Conservation (phyloP, 2,113 vertebrate species). For the Notechis scutatus region DNA sequence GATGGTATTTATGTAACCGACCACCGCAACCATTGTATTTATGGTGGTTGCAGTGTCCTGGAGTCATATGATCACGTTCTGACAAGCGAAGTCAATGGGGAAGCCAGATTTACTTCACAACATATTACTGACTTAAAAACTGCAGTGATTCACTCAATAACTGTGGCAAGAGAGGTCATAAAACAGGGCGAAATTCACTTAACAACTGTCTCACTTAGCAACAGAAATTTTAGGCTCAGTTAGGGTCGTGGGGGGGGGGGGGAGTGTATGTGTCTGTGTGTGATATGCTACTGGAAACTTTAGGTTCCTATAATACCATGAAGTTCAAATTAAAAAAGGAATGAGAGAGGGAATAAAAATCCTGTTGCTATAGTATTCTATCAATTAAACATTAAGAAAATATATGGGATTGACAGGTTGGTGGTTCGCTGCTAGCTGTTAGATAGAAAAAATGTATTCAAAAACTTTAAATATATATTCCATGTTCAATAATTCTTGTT, state of each 20-base stretch:
- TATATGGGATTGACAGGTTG: constrained; percentile 31
- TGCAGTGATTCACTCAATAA: neutral
- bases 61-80: neutral
- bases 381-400: constrained; percentile 59
- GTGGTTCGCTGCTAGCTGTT: constrained; percentile 26
- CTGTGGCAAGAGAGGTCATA: neutral
- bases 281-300: constrained; percentile 42
- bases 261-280: neutral
- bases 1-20: too few species aligned
- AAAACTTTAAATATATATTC: constrained; percentile 19
- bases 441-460: constrained; percentile 32
- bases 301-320: constrained; percentile 41
- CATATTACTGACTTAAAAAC: neutral
- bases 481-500: constrained; percentile 19
- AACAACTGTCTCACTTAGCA: neutral
- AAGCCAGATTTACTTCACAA: neutral
- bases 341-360: constrained; percentile 3
- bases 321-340: constrained; percentile 57
- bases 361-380: constrained; percentile 44
- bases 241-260: neutral
- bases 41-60: neutral
- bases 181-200: neutral
- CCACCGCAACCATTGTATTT: too few species aligned
- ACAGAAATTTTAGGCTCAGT: neutral
- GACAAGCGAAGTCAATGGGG: neutral